These are phyloP conservation scores for Trogon surrucura DNA, from an alignment of 2,113 vertebrate species.

Conservation along the genomic window DNA sequence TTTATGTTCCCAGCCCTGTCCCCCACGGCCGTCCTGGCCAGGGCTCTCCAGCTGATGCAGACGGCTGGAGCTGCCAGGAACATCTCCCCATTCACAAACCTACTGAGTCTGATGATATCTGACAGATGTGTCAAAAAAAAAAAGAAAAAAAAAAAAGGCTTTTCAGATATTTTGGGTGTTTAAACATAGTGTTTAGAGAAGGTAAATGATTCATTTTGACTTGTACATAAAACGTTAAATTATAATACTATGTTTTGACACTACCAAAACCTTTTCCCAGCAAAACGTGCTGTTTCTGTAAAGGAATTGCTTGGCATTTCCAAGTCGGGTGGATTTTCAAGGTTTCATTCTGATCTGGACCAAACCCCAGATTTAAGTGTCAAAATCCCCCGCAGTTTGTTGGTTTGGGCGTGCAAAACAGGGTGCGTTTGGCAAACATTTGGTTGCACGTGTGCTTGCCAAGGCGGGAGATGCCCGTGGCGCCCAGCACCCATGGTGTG, in stretches of 20 bases:
- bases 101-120: not conserved
- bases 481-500: accelerated
- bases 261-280: not conserved
- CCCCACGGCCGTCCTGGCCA: accelerated
- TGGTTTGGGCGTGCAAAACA: not conserved
- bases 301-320: not conserved
- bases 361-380: not conserved
- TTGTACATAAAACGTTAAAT: not conserved
- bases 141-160: not conserved
- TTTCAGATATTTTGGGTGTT: not conserved
- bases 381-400: accelerated
- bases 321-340: not conserved
- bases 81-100: not conserved
- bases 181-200: slow-evolving; percentile 11
- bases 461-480: accelerated
- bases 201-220: slow-evolving; percentile 27
- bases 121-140: not conserved
- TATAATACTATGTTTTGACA: not conserved
- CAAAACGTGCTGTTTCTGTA: not conserved
- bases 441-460: not conserved
- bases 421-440: not conserved
- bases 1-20: not conserved
- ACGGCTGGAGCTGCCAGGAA: not conserved
- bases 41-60: not conserved
- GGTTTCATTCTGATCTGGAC: not conserved